A percentile compares a stretch with the other conserved stretches of the same genome.
These are phyloP conservation scores for Hippocampus mohnikei DNA, from an alignment of 2,113 vertebrate genomes.

Conservation along the genomic window DNA sequence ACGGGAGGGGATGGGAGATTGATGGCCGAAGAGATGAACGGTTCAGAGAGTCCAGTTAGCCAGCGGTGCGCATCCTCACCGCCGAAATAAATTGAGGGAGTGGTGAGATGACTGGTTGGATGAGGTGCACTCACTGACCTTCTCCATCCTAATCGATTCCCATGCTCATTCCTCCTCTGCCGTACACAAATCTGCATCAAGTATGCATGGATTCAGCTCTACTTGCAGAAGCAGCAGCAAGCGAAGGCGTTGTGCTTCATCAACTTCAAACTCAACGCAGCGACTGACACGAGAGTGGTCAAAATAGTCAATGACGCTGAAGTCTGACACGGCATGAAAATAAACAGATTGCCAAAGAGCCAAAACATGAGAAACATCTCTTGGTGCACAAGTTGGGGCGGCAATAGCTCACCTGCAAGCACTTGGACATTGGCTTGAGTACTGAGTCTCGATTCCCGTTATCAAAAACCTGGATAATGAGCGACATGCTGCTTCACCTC, in stretches of 20 bases:
- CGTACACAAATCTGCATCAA: conserved; percentile 2
- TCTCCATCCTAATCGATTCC: conserved; percentile 43
- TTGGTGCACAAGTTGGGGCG: not conserved
- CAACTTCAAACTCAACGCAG: conserved; percentile 64
- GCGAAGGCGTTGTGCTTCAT: not conserved
- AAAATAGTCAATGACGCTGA: conserved; percentile 65
- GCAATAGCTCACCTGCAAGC: not conserved
- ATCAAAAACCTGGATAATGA: conserved; percentile 7
- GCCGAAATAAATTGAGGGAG: conserved; percentile 48
- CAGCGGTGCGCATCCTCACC: conserved; percentile 9
- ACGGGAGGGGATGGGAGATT: conserved; percentile 48
- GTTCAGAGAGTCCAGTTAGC: conserved; percentile 38
- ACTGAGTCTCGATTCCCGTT: conserved; percentile 13
- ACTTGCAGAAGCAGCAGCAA: conserved; percentile 10
- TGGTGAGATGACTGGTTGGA: conserved; percentile 26
- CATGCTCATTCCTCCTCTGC: conserved; percentile 11
- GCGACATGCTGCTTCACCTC: no score
- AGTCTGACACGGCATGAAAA: conserved; percentile 30
- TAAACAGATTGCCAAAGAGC: not conserved
- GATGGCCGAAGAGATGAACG: conserved; percentile 58
- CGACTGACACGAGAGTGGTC: conserved; percentile 37
- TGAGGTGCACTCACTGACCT: conserved; percentile 26
- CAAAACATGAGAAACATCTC: not conserved
- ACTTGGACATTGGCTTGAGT: no score
- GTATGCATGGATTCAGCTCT: conserved; percentile 1